Evolutionary conservation across 1,140 invertebrate genomes (phyloP).

Genomic region (Thaumatotibia leucotreta): DNA sequence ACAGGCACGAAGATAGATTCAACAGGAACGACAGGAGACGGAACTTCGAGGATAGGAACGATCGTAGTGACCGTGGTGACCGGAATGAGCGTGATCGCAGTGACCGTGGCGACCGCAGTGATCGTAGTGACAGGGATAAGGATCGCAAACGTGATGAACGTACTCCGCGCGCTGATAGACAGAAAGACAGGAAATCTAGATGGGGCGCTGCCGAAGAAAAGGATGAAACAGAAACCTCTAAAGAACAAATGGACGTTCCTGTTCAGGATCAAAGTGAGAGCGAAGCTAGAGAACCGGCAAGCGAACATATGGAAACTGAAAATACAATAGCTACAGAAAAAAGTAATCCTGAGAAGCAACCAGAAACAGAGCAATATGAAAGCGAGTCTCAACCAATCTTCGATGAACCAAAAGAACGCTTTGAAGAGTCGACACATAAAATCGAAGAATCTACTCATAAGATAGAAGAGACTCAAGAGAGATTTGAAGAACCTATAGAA

Average conservation of each 20-base stretch:
- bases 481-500: not conserved
- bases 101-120: not conserved
- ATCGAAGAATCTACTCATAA: not conserved
- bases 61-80: not conserved
- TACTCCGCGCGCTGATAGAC: slow-evolving; percentile 32
- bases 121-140: not conserved
- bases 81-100: not conserved
- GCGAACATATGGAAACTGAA: slow-evolving; percentile 15
- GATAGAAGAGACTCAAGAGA: no score
- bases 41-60: slow-evolving; percentile 15
- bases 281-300: not conserved
- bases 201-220: slow-evolving; percentile 56
- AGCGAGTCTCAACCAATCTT: not conserved
- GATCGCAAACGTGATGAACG: not conserved
- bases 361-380: slow-evolving; percentile 17
- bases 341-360: not conserved
- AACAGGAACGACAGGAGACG: slow-evolving; percentile 21
- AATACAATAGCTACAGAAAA: slow-evolving; percentile 2
- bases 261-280: not conserved
- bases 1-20: slow-evolving; percentile 41
- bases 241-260: not conserved
- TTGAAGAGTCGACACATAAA: not conserved
- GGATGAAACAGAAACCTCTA: slow-evolving; percentile 21
- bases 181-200: slow-evolving; percentile 64
- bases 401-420: not conserved